phyloP scores from a whole-genome alignment of 2,888 invertebrate genomes.

The Dicyrtomina minuta region DNA sequence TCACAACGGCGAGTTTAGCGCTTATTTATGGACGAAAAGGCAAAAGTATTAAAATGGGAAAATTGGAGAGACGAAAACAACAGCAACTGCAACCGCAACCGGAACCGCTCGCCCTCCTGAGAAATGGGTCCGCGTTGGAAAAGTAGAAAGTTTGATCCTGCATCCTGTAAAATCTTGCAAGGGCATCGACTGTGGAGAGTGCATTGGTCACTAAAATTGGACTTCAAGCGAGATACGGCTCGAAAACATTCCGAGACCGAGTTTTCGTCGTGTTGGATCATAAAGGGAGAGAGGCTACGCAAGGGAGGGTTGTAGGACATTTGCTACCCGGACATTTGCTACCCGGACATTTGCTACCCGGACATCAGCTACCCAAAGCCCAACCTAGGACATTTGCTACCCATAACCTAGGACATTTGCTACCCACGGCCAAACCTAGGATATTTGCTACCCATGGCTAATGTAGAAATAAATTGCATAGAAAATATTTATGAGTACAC shows the following conservation, averaged over 20 bases:
- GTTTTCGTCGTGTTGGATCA: constrained; percentile 43
- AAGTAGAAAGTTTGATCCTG: constrained; percentile 37
- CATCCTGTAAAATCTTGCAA: constrained; percentile 43
- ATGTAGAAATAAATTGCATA: too few relatives aligned
- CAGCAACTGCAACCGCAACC: background rate
- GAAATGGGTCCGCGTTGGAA: constrained; percentile 39
- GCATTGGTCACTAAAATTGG: constrained; percentile 32
- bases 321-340: too few relatives aligned
- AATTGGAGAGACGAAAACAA: too few relatives aligned
- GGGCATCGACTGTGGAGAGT: constrained; percentile 31
- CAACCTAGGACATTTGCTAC: too few relatives aligned
- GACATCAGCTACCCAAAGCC: too few relatives aligned
- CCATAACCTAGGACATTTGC: too few relatives aligned
- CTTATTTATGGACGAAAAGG: background rate
- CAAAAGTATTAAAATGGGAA: background rate
- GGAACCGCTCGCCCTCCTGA: too few relatives aligned
- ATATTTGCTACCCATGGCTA: too few relatives aligned
- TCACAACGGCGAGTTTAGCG: background rate
- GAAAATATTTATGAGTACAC: too few relatives aligned
- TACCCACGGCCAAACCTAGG: too few relatives aligned
- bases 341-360: too few relatives aligned
- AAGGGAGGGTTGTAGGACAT: too few relatives aligned
- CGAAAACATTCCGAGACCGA: constrained; percentile 40
- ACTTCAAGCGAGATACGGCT: constrained; percentile 21
- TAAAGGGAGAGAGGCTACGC: constrained; percentile 33